phyloP scores from a whole-genome alignment of 2,113 vertebrate species.

The Ochotona princeps region DNA sequence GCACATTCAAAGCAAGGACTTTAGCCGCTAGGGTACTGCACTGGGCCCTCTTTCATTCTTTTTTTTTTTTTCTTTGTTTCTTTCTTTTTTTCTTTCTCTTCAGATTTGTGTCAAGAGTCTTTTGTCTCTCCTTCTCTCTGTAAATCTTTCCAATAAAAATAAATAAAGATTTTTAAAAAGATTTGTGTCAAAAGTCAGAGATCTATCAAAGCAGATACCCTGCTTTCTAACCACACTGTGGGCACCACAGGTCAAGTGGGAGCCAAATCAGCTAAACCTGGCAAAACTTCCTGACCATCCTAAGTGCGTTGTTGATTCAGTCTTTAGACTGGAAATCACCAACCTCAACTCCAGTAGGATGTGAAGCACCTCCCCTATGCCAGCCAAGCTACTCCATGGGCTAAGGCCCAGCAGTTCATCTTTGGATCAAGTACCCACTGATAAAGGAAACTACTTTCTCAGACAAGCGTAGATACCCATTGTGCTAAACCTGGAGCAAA shows the following conservation, averaged over 20 bases:
- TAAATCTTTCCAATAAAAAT: no score
- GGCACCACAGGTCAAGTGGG: neutral
- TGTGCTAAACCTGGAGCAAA: neutral
- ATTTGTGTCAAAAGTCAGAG: neutral
- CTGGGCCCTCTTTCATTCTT: no score
- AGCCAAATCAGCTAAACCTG: conserved; percentile 13
- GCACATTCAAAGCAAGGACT: no score
- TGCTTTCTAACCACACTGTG: neutral
- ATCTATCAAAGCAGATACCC: neutral
- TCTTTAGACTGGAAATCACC: neutral
- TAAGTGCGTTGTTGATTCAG: neutral
- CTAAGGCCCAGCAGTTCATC: neutral
- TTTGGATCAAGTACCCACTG: neutral
- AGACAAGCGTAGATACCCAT: neutral
- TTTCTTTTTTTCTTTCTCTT: no score
- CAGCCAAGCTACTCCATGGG: neutral
- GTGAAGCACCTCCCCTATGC: neutral
- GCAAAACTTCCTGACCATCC: neutral
- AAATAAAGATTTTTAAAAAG: neutral
- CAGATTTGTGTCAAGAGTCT: no score
- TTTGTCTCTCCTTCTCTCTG: no score
- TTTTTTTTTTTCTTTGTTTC: no score
- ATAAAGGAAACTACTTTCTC: neutral
- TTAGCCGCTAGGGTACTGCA: no score
- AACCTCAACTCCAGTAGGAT: neutral